A percentile compares a stretch with the other conserved stretches of the same genome.
Conservation (phyloP, 2,113 vertebrate species). For the Murina feae region DNA sequence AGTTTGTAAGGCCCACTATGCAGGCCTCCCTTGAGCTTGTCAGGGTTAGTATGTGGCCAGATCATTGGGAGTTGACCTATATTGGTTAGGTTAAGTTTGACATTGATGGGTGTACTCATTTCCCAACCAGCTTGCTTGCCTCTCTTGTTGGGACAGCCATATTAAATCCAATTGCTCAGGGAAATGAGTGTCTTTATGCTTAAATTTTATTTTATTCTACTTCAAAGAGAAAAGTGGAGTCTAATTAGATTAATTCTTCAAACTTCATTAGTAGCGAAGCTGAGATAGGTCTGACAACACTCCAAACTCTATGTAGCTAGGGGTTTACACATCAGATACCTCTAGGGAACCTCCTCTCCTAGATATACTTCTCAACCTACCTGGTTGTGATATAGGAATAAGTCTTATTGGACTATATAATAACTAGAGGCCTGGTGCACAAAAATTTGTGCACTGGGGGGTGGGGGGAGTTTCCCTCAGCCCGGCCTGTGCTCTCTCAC, state of each 20-base stretch:
- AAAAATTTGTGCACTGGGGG: no score
- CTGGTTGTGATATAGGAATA: neutral
- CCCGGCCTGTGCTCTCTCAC: no score
- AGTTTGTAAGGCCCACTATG: neutral
- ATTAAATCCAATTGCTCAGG: neutral
- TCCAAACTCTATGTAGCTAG: no score
- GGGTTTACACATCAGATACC: accelerated
- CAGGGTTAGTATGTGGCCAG: neutral
- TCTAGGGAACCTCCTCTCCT: no score
- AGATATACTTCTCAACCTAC: neutral
- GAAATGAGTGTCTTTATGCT: neutral
- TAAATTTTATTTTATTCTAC: neutral
- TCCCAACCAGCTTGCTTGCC: neutral
- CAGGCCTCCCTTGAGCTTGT: neutral
- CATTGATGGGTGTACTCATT: neutral
- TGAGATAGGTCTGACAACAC: neutral
- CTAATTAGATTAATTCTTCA: neutral
- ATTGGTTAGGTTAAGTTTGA: neutral
- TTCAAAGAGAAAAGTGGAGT: neutral
- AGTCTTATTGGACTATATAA: neutral
- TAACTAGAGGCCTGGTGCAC: no score
- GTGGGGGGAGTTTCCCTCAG: no score
- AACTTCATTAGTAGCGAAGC: neutral
- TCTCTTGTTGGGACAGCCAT: neutral
- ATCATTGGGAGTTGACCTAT: neutral